Evolutionary conservation across 2,113 vertebrate species (phyloP).

Genomic region (Prolemur simus): DNA sequence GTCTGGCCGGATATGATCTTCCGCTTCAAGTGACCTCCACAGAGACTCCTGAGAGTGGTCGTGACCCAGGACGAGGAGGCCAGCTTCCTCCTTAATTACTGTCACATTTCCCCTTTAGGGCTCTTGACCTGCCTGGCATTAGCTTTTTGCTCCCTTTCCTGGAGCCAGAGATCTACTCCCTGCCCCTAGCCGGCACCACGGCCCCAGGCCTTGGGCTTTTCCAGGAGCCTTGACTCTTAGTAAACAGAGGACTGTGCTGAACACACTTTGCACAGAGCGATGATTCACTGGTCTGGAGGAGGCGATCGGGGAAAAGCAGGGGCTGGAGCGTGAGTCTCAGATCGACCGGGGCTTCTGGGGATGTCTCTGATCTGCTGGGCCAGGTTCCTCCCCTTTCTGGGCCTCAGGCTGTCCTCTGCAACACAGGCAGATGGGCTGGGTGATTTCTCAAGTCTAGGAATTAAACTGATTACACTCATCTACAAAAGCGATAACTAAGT

Average conservation of each 20-base stretch:
- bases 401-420: background rate
- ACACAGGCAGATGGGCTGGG: background rate
- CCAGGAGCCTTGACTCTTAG: slow-evolving; percentile 23
- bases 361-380: background rate
- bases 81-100: slow-evolving; percentile 65
- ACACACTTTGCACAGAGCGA: background rate
- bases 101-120: slow-evolving; percentile 71
- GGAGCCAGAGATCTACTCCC: slow-evolving; percentile 52
- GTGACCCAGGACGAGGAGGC: slow-evolving; percentile 56
- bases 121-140: slow-evolving; percentile 64
- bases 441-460: background rate
- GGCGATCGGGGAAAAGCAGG: background rate
- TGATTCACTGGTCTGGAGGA: background rate
- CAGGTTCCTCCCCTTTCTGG: background rate
- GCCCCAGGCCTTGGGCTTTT: background rate
- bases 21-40: slow-evolving; percentile 65
- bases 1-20: slow-evolving; percentile 69
- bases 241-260: background rate
- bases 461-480: background rate
- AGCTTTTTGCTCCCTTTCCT: slow-evolving; percentile 59
- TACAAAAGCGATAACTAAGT: background rate
- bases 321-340: rapidly evolving
- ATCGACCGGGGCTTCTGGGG: background rate
- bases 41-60: slow-evolving; percentile 58
- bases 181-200: background rate